phyloP scores from a whole-genome alignment of 2,888 invertebrate species.

The Ochlodes sylvanus region DNA sequence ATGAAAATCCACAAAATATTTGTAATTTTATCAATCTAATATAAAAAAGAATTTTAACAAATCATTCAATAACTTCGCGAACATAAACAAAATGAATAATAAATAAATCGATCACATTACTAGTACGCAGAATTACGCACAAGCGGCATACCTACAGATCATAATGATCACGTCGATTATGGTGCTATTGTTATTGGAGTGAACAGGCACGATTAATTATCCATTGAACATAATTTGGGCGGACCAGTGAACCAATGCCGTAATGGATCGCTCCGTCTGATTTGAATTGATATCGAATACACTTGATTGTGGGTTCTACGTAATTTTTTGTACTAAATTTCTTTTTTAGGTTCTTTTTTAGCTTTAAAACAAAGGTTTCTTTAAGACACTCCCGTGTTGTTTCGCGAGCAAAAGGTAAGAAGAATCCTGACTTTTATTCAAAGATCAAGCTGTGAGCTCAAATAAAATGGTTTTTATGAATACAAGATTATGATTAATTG shows the following conservation, averaged over 20 bases:
- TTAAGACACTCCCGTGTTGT: neutral
- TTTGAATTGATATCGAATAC: conserved; percentile 62
- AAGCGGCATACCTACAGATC: conserved; percentile 43
- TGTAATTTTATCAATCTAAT: no score
- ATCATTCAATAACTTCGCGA: neutral
- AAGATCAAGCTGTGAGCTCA: conserved; percentile 25
- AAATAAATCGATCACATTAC: conserved; percentile 12
- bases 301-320: conserved; percentile 26
- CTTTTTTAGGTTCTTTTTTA: neutral
- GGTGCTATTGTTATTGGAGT: conserved; percentile 73
- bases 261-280: conserved; percentile 62
- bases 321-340: neutral
- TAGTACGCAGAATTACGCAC: conserved; percentile 20
- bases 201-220: conserved; percentile 80
- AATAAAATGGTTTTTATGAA: conserved; percentile 43
- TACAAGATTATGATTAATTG: conserved; percentile 58
- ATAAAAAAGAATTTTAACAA: neutral
- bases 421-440: neutral
- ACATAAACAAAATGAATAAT: no score
- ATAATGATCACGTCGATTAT: conserved; percentile 63
- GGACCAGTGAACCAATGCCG: conserved; percentile 65
- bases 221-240: conserved; percentile 84
- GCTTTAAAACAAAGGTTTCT: neutral
- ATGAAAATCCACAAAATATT: no score
- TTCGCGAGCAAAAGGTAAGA: neutral